Percentiles rank a stretch among this genome's conserved stretches.
phyloP scores from a whole-genome alignment of 2,797 vertebrate species.

The Enoplosus armatus region DNA sequence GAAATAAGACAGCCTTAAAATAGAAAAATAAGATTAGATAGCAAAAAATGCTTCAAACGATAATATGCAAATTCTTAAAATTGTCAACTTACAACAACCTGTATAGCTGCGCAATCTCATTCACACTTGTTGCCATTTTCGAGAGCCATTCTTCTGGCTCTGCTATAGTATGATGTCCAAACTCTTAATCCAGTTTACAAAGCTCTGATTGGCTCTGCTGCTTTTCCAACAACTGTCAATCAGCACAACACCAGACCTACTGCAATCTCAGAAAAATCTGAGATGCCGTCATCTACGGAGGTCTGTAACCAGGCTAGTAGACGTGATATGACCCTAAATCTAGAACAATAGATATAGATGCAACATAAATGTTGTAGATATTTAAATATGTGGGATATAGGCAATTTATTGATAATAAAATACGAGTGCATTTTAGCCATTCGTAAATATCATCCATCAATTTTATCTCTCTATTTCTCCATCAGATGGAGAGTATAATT shows the following conservation, averaged over 20 bases:
- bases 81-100: not conserved
- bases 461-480: not conserved
- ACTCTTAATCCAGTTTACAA: not conserved
- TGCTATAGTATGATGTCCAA: not conserved
- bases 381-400: not conserved
- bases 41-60: not conserved
- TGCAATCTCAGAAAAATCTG: not conserved
- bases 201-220: not conserved
- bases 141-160: not conserved
- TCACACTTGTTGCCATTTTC: not conserved
- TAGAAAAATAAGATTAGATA: not conserved
- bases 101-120: not conserved
- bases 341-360: not conserved
- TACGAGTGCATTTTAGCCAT: not conserved
- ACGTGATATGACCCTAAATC: not conserved
- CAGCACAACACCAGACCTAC: not conserved
- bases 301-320: not conserved
- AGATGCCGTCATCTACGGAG: not conserved
- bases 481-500: slow-evolving; percentile 34
- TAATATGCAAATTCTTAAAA: not conserved
- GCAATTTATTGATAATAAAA: not conserved
- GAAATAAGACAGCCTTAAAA: not conserved
- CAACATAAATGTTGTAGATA: not conserved
- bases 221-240: not conserved
- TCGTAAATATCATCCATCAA: not conserved